Base-by-base conservation (phyloP, 2,888 invertebrate species). In the Mimachlamys varia region DNA sequence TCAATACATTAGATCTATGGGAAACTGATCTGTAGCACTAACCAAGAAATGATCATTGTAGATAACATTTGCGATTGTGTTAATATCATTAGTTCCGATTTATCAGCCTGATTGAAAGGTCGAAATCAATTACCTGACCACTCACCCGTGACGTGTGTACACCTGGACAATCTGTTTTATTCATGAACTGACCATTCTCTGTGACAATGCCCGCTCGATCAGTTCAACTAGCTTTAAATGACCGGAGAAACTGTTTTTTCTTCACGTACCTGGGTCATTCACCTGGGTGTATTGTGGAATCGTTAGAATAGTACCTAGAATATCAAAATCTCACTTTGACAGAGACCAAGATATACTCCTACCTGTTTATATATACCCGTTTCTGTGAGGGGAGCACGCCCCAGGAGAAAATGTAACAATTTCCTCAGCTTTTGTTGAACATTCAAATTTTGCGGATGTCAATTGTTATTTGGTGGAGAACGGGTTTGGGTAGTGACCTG, bases 401-500 rank as follows among this genome's bases (percentile, higher is more conserved):
- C 76, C 33, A 10, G 27, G 13, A 10, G 76, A 76, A 62, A 76
- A 33, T 12, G 76, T 76, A 76, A 76, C 76, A 27, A 33, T 76
- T 76, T 76, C 33, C 76, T 27, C 76, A 76, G 33, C 33, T 76
- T 76, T 76, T 76, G 76, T 76, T 76, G 10, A 33, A 76, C 33
- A 33, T 33, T 76, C 13, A 76, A 27, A 15, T 76, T 76, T 33
- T 76, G 2, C 33, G 12, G 27, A 33, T 76, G 76, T 22, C 76
- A 33, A 27, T 76, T 76, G 76, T 76, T 44, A 44, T 44, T 33
- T 76, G 76, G 12, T 17, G 17, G 33, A 76, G 17, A 76, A 76
- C 33, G 33, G 33, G 76, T 76, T 33, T 76, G 76, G 76, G 76
- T 33, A 76, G 76, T 76, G 76, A 76, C 76, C 76, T 33, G 27